A percentile compares a stretch with the other conserved stretches of the same genome.
phyloP scores from a whole-genome alignment of 2,888 invertebrate genomes.

The Schizaphis graminum region DNA sequence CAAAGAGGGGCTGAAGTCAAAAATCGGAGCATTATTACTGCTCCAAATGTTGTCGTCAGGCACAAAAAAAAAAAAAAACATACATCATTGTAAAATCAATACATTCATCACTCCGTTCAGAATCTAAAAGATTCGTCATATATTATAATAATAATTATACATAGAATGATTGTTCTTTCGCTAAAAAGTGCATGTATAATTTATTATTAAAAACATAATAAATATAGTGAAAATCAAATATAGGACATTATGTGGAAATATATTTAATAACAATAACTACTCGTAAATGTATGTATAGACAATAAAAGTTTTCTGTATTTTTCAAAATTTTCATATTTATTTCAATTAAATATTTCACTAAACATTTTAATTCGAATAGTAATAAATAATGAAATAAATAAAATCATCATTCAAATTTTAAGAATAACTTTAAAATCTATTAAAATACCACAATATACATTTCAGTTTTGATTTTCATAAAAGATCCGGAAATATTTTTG shows the following conservation, averaged over 20 bases:
- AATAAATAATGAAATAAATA: neutral
- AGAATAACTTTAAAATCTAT: neutral
- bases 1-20: no score
- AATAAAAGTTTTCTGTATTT: no score
- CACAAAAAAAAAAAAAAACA: no score
- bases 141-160: neutral
- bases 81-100: no score
- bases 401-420: neutral
- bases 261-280: neutral
- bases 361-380: neutral
- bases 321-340: no score
- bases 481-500: neutral
- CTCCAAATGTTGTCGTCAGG: no score
- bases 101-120: no score
- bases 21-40: no score
- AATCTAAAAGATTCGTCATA: neutral
- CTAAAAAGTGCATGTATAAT: neutral
- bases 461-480: neutral
- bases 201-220: neutral
- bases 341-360: no score
- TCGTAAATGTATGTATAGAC: neutral
- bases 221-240: neutral
- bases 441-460: no score
- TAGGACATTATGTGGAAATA: neutral
- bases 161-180: neutral